These are phyloP conservation scores for Excalfactoria chinensis DNA, from an alignment of 2,113 vertebrate species.

Conservation along the genomic window DNA sequence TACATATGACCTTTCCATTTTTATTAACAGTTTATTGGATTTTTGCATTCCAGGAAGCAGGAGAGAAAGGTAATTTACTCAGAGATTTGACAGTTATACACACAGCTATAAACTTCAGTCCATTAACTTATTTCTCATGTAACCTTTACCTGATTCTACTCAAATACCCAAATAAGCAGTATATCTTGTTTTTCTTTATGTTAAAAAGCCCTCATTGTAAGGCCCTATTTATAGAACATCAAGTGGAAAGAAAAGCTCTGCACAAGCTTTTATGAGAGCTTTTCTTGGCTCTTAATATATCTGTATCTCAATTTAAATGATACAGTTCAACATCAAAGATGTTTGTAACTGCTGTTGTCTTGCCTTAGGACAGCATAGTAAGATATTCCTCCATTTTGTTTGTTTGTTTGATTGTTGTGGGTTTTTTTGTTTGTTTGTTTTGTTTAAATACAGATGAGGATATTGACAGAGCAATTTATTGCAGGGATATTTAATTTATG, in stretches of 20 bases:
- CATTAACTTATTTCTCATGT: slow-evolving; percentile 78
- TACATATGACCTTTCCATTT: slow-evolving; percentile 84
- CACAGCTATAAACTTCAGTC: slow-evolving; percentile 79
- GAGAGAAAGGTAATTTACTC: slow-evolving; percentile 82
- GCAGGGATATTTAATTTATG: background rate
- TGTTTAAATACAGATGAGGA: background rate
- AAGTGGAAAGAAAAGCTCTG: slow-evolving; percentile 38
- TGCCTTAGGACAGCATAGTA: background rate
- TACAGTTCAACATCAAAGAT: background rate
- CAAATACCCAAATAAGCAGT: slow-evolving; percentile 67
- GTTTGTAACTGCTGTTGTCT: background rate
- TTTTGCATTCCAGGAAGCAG: slow-evolving; percentile 77
- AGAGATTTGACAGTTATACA: slow-evolving; percentile 81
- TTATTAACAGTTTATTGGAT: slow-evolving; percentile 85
- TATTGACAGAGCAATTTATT: background rate
- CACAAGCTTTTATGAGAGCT: slow-evolving; percentile 7
- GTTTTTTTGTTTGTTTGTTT: background rate
- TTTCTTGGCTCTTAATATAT: background rate
- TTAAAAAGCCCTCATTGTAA: slow-evolving; percentile 48
- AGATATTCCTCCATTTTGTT: background rate
- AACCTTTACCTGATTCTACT: slow-evolving; percentile 75
- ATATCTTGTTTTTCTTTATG: slow-evolving; percentile 56
- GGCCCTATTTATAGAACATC: slow-evolving; percentile 35
- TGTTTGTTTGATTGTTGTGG: background rate
- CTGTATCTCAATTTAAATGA: background rate